phyloP scores from a whole-genome alignment of 2,888 invertebrate species.

The Brassicogethes aeneus region DNA sequence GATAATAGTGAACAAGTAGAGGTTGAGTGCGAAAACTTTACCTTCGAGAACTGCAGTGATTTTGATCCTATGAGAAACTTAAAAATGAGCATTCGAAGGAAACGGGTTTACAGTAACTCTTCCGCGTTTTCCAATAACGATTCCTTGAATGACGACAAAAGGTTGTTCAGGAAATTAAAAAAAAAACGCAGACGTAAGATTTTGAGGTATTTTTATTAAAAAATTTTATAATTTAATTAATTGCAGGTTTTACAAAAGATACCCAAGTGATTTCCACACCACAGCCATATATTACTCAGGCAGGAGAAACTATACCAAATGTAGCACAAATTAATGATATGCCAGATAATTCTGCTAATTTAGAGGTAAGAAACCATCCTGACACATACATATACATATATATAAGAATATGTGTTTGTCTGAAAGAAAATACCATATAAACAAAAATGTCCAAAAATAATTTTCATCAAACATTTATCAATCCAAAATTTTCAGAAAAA shows the following conservation, averaged over 20 bases:
- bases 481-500: too few relatives aligned
- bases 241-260: conserved; percentile 38
- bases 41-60: conserved; percentile 26
- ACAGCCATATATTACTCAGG: conserved; percentile 47
- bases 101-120: conserved; percentile 38
- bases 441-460: too few relatives aligned
- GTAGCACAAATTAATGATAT: conserved; percentile 16
- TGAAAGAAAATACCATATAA: too few relatives aligned
- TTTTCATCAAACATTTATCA: too few relatives aligned
- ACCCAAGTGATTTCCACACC: conserved; percentile 44
- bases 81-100: conserved; percentile 38
- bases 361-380: conserved; percentile 1
- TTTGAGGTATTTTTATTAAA: conserved; percentile 9
- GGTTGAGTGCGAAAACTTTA: conserved; percentile 17
- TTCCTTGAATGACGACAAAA: conserved; percentile 30
- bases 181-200: conserved; percentile 36
- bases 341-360: conserved; percentile 7
- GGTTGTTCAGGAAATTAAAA: conserved; percentile 25
- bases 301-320: conserved; percentile 40
- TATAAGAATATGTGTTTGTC: too few relatives aligned
- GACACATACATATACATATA: too few relatives aligned
- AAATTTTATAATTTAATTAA: conserved; percentile 12
- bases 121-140: conserved; percentile 37
- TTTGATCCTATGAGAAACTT: conserved; percentile 37
- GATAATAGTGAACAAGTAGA: conserved; percentile 4